Evolutionary conservation across 2,113 vertebrate genomes (phyloP).

Genomic region (Myocastor coypus): DNA sequence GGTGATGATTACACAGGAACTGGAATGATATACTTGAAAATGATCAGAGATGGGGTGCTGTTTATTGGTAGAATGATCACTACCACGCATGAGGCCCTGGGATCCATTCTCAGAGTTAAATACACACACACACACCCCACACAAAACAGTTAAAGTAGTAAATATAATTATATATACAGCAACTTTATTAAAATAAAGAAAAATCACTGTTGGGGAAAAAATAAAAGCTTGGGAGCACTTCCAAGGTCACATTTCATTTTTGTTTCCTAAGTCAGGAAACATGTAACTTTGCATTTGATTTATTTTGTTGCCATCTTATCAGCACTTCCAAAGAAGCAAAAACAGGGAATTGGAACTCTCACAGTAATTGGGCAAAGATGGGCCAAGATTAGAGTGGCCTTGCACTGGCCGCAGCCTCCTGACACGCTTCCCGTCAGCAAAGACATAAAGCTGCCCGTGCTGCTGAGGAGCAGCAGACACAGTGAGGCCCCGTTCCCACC

Average conservation of each 20-base stretch:
- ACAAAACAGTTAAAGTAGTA: not conserved
- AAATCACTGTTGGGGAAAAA: not conserved
- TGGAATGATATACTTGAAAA: not conserved
- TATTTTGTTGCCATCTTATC: slow-evolving; percentile 71
- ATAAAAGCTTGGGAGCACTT: not conserved
- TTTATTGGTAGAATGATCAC: not conserved
- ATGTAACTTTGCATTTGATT: slow-evolving; percentile 51
- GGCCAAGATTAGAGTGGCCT: slow-evolving; percentile 17
- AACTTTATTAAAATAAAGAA: not conserved
- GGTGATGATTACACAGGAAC: not conserved
- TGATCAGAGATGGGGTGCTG: not conserved
- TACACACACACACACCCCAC: not conserved
- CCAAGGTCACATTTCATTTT: slow-evolving; percentile 51
- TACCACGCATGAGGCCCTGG: not conserved
- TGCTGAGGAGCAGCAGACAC: too few relatives aligned
- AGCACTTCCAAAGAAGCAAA: slow-evolving; percentile 63
- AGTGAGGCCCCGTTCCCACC: not conserved
- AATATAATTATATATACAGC: not conserved
- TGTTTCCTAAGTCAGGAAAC: slow-evolving; percentile 69
- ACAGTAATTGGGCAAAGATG: not conserved
- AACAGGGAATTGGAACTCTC: not conserved
- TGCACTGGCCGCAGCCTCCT: not conserved
- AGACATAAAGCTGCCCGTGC: not conserved
- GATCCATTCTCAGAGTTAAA: not conserved
- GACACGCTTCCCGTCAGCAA: not conserved